Base-by-base conservation (phyloP, 2,113 vertebrate genomes). In the Crotalus tigris region DNA sequence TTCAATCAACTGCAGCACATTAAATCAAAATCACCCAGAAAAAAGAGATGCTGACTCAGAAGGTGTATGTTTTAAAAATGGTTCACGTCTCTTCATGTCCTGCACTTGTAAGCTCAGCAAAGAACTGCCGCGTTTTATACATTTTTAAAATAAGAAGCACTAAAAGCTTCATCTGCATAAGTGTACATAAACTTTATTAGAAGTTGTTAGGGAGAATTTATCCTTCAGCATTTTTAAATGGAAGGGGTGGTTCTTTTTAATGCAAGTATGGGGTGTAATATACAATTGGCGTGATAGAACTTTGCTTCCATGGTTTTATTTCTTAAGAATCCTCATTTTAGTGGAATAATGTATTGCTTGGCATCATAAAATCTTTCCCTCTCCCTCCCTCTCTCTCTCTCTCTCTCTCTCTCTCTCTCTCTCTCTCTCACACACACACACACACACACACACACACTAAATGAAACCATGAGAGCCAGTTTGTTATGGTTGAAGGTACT, bases 11-110 rank as follows among this genome's bases (percentile, higher is more conserved):
- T 24, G 89, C 9, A 17, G 86, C 4, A 0, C 0, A 5, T 92
- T 93, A 94, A 90, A 95, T 95, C 94, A 96, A 95, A 96, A 96
- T 93, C 94, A 17, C 88, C 91, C 0, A 0, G 10, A 89, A 54
- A 0, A 59, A 44, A 89, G 88, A 57, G 61, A 88, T 51, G n/a
- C 88, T 23, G 87, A 89, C 92, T 93, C n/a, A n/a, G 75, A 13
- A 17, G 61, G 46, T 24, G 87, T 57, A 3, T 91, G 75, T 93
- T 92, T 90, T 94, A 87, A 57, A 95, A 95, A 93, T 49, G 53
- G 49, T 89, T 87, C 89, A 64, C 91, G 39, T 0, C 91, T 53
- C 13, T 49, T 92, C 58, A 85, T 24, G 61, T 2, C 94, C 88
- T 88, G 91, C 91, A 17, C 55, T 93, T 21, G 26, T 95, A 91